A percentile compares a stretch with the other conserved stretches of the same genome.
These are phyloP conservation scores for Condylura cristata DNA, from an alignment of 2,113 vertebrate genomes.

Conservation along the genomic window DNA sequence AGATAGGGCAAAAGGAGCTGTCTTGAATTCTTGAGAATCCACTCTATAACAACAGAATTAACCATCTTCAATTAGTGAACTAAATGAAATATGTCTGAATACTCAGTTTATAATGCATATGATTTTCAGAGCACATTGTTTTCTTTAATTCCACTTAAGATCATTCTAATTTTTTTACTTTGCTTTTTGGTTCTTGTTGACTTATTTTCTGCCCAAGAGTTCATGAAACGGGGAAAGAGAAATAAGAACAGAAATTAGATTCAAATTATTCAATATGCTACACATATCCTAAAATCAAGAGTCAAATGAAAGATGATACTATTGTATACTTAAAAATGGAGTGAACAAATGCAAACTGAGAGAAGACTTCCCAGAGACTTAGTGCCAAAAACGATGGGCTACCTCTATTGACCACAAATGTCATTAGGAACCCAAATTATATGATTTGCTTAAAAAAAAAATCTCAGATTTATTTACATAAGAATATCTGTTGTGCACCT, in stretches of 20 bases:
- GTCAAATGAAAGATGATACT: neutral
- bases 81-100: neutral
- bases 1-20: neutral
- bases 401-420: neutral
- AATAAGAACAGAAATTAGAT: slow-evolving; percentile 30
- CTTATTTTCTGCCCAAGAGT: neutral
- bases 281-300: neutral
- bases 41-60: slow-evolving; percentile 24
- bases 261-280: slow-evolving; percentile 1
- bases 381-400: neutral
- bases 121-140: neutral
- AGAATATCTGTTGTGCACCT: neutral
- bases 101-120: neutral
- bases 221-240: neutral
- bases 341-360: neutral
- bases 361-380: neutral
- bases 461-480: neutral
- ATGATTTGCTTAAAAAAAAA: neutral
- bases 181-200: neutral
- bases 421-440: neutral
- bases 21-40: neutral
- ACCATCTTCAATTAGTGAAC: neutral
- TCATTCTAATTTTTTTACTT: slow-evolving; percentile 18
- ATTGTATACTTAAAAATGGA: neutral
- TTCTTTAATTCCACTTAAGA: slow-evolving; percentile 36